Evolutionary conservation across 2,113 vertebrate species (phyloP).

Genomic region (Merops nubicus): DNA sequence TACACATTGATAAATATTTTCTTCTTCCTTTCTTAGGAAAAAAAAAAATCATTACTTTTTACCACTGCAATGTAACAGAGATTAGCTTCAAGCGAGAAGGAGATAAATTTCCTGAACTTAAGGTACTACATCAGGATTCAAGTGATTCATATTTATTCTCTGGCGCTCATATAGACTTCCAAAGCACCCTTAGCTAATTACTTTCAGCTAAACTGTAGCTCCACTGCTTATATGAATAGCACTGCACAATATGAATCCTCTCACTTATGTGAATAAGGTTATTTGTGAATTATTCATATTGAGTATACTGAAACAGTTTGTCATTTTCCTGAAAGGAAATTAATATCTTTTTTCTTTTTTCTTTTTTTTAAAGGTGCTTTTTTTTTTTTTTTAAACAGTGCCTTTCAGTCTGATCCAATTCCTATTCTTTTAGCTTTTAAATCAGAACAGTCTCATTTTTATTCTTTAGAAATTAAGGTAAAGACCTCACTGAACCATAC

Average conservation of each 20-base stretch:
- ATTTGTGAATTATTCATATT: not conserved
- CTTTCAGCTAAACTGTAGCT: not conserved
- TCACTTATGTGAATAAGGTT: conserved; percentile 3
- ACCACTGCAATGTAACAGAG: not conserved
- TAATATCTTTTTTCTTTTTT: not conserved
- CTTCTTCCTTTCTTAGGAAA: not conserved
- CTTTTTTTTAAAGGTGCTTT: not conserved
- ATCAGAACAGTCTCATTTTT: not conserved
- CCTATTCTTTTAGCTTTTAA: not conserved
- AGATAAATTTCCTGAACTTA: not conserved
- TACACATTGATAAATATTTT: not conserved
- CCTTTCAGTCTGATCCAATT: not conserved
- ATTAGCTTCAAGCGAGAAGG: not conserved
- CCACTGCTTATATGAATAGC: not conserved
- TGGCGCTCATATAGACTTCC: not conserved
- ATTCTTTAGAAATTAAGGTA: not conserved
- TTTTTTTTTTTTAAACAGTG: not conserved
- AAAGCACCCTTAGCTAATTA: not conserved
- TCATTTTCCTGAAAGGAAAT: not conserved
- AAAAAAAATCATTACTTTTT: not conserved
- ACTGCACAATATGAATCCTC: not conserved
- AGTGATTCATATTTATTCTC: not conserved
- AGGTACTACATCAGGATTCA: not conserved
- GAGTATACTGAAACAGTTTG: not conserved
- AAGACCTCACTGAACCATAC: not conserved